phyloP scores from a whole-genome alignment of 2,113 vertebrate species.

The Speoplatyrhinus poulsoni region DNA sequence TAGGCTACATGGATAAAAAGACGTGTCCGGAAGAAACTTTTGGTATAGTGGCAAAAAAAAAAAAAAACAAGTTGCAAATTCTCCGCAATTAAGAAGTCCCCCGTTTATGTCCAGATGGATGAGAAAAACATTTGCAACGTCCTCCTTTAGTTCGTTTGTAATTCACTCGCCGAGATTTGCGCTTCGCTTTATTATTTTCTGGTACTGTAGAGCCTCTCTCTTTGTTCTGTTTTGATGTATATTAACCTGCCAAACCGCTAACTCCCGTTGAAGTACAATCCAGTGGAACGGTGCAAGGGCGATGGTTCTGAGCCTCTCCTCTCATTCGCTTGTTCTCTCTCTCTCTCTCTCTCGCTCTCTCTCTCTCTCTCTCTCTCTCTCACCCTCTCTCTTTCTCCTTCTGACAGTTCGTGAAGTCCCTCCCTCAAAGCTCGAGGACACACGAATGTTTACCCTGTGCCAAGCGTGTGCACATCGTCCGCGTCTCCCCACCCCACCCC shows the following conservation, averaged over 20 bases:
- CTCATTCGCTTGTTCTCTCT: slow-evolving; percentile 62
- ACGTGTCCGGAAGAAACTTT: slow-evolving; percentile 73
- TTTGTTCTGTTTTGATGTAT: slow-evolving; percentile 84
- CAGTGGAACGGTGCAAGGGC: slow-evolving; percentile 69
- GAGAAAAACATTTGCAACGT: slow-evolving; percentile 63
- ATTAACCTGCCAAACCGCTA: slow-evolving; percentile 83
- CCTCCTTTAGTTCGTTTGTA: slow-evolving; percentile 73
- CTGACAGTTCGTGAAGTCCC: slow-evolving; percentile 72
- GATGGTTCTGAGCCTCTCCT: slow-evolving; percentile 63
- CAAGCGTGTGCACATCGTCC: slow-evolving; percentile 76
- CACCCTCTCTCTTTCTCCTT: slow-evolving; percentile 55
- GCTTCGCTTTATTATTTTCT: slow-evolving; percentile 71
- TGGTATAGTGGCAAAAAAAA: slow-evolving; percentile 37
- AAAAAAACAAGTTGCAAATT: slow-evolving; percentile 51
- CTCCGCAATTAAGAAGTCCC: slow-evolving; percentile 67
- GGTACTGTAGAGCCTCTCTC: slow-evolving; percentile 71
- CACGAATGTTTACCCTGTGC: slow-evolving; percentile 88
- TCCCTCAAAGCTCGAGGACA: slow-evolving; percentile 80
- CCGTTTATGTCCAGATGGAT: slow-evolving; percentile 66
- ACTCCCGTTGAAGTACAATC: slow-evolving; percentile 87
- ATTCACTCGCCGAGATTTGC: slow-evolving; percentile 70
- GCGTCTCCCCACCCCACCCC: slow-evolving; percentile 71
- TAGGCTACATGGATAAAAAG: slow-evolving; percentile 19
- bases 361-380: slow-evolving; percentile 61
- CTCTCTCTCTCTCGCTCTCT: slow-evolving; percentile 67